These are phyloP conservation scores for Perca schrenkii DNA, from an alignment of 2,113 vertebrate species.

Conservation along the genomic window DNA sequence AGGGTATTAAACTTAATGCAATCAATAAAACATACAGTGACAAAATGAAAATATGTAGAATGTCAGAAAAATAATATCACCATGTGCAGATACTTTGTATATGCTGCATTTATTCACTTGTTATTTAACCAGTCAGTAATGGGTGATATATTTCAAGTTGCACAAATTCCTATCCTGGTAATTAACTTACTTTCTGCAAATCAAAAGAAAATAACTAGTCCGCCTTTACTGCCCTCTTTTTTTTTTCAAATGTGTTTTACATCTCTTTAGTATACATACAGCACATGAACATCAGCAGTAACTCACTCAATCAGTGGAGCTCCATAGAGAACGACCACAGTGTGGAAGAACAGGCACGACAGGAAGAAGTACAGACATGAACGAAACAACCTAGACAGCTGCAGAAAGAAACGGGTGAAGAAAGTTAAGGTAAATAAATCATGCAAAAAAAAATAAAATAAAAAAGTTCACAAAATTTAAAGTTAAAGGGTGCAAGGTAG, in stretches of 20 bases:
- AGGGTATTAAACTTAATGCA: not conserved
- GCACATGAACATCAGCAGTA: not conserved
- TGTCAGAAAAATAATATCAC: not conserved
- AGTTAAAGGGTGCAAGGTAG: not conserved
- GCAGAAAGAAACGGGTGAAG: conserved; percentile 55
- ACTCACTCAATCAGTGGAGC: conserved; percentile 97
- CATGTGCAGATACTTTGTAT: not conserved
- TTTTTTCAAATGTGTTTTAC: not conserved
- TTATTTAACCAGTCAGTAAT: not conserved
- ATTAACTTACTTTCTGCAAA: not conserved
- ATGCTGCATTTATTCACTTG: not conserved
- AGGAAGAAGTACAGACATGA: conserved; percentile 93
- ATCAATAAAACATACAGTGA: not conserved
- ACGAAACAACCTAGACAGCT: conserved; percentile 90
- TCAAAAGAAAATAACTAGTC: not conserved
- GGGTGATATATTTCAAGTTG: not conserved
- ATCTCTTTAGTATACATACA: not conserved
- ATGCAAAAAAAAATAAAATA: not conserved
- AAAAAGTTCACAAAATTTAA: too few relatives aligned
- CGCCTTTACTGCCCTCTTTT: not conserved
- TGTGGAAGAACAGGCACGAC: conserved; percentile 94
- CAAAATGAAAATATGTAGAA: not conserved
- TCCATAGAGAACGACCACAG: conserved; percentile 94
- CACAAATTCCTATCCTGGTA: too few relatives aligned
- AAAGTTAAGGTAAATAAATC: not conserved